Base-by-base conservation (phyloP, 2,888 invertebrate genomes). In the Leucophora obtusa region DNA sequence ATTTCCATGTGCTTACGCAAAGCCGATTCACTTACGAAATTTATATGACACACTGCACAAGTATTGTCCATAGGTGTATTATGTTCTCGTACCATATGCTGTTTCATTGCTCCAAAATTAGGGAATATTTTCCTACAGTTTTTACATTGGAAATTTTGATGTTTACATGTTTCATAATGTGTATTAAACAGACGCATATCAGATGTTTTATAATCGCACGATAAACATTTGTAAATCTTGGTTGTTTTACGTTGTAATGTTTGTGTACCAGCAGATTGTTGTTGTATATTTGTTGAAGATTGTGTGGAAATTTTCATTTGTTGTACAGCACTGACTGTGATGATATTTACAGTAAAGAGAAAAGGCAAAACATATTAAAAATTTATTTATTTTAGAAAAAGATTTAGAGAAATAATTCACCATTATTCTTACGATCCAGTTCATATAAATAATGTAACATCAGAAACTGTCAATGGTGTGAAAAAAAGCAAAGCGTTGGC, bases 161-260 rank as follows among this genome's bases (percentile, higher is more conserved):
- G 90, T 77, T 89, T 90, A 84, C 91, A 91, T 47, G 88, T 88
- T 78, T 90, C 89, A 71, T 88, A 90, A 74, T 91, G 91, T 15
- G 90, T 89, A 73, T 90, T 90, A 56, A 91, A 91, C 17, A 89
- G 85, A 75, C 89, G 88, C 85, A 90, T 87, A 82, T 91, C 91
- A 2, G 89, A 88, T 58, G 91, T 91, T 84, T 91, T 91, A 72
- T 90, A 91, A 59, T 90, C 90, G 82, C 91, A 91, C 11, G 89
- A 87, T 62, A 90, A 87, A 83, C 91, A 91, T 84, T 91, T 91
- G 79, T 90, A 91, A 2, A 91, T 88, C 84, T 90, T 90, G 53
- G 89, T 89, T 35, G 89, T 88, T 83, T 88, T 88, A 4, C 89
- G 86, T 62, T 88, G 88, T 14, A 87, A 84, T 38, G 85, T 87